These are phyloP conservation scores for Tinea pellionella DNA, from an alignment of 2,888 invertebrate genomes.

Conservation along the genomic window DNA sequence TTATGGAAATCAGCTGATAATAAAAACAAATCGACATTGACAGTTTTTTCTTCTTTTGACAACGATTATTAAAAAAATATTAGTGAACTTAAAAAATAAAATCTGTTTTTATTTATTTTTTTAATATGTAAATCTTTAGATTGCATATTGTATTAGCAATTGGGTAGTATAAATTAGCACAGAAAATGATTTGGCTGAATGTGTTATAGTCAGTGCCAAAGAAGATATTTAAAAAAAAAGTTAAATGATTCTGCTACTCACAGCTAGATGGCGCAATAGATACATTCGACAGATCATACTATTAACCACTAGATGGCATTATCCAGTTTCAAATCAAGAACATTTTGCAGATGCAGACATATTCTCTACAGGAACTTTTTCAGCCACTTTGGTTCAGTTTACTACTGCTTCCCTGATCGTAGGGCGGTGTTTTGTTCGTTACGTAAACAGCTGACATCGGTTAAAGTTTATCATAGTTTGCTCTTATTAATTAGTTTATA, in stretches of 20 bases:
- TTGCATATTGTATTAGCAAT: no score
- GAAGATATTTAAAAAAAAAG: no score
- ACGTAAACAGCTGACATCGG: slow-evolving; percentile 42
- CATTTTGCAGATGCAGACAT: background rate
- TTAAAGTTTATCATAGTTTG: background rate
- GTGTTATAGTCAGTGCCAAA: no score
- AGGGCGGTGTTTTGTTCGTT: slow-evolving; percentile 57
- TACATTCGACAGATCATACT: background rate
- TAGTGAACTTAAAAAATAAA: no score
- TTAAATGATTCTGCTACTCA: slow-evolving; percentile 30
- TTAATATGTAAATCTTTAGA: no score
- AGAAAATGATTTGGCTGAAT: no score
- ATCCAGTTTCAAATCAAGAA: background rate
- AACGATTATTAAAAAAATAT: no score
- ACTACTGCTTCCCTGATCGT: slow-evolving; percentile 45
- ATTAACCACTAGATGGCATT: background rate
- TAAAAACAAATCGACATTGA: background rate
- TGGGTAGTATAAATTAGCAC: no score
- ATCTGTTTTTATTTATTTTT: no score
- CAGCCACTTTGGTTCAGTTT: slow-evolving; percentile 47
- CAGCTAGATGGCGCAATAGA: slow-evolving; percentile 26
- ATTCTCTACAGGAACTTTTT: slow-evolving; percentile 23
- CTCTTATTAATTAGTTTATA: background rate
- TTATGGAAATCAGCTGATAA: background rate
- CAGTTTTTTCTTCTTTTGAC: background rate